Conservation (phyloP, 2,113 vertebrate species). For the Tychaedon coryphoeus region DNA sequence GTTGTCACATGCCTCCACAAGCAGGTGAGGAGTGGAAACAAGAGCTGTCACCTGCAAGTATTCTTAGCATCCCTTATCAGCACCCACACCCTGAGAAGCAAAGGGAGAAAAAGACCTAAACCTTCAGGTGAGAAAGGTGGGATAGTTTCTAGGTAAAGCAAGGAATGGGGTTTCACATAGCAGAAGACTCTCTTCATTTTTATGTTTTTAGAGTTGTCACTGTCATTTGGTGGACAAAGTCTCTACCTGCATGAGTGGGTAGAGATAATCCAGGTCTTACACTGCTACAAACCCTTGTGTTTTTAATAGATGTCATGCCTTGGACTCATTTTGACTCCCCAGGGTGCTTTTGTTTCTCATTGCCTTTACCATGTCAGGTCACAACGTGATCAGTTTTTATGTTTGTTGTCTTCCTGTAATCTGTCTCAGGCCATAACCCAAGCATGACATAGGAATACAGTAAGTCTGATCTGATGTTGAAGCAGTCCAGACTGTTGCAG, state of each 20-base stretch:
- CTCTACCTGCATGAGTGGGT: neutral
- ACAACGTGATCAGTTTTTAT: neutral
- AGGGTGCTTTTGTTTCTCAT: neutral
- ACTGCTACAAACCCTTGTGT: neutral
- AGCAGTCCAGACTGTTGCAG: slow-evolving; percentile 6
- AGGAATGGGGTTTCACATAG: neutral
- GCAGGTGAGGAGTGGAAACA: neutral
- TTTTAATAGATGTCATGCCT: neutral
- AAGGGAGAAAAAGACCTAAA: neutral
- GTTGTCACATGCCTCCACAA: neutral
- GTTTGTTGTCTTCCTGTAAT: neutral
- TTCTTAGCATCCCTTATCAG: neutral
- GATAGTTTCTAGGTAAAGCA: neutral
- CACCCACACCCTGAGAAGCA: neutral
- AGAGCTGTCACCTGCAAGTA: neutral
- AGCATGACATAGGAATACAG: neutral
- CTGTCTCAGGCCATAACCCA: neutral
- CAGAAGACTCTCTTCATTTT: neutral
- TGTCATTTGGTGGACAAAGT: neutral
- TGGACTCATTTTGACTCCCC: neutral
- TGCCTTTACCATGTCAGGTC: neutral
- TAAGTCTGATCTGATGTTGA: neutral
- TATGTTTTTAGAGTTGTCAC: neutral
- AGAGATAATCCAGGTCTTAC: neutral
- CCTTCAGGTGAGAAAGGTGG: neutral